Evolutionary conservation across 2,888 invertebrate genomes (phyloP), one percentile per base, ranked within the genome.

Genomic region (Tanytarsus gracilentus): DNA sequence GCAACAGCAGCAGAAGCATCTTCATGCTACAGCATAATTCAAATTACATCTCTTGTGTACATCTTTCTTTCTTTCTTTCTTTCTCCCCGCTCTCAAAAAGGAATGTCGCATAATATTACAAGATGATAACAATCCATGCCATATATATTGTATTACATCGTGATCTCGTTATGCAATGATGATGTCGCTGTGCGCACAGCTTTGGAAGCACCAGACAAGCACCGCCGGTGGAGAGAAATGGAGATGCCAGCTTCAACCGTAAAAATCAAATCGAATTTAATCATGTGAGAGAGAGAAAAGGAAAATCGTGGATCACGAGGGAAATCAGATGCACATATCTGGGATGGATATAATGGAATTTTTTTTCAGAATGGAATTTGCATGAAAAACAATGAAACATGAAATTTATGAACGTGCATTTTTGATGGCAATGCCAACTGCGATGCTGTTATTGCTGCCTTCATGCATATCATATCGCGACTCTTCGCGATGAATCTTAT

Each of bases 241-340:
- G 14, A 44, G 18, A 44, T 21, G 18, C 23, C 11, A 14, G n/a
- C 14, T 7, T n/a, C 33, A 33, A 33, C n/a, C 8, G 23, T 44
- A 44, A 44, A 44, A 44, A 44, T 44, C 40, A 44, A 44, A 44
- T 44, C 40, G 40, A 44, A 44, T 44, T 44, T 44, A 44, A 44
- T 44, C 40, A 44, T 44, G 23, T 21, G 40, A 33, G n/a, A 11
- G 33, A 44, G 23, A 44, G 40, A 44, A 44, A 16, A 44, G 23
- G 40, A 44, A 44, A 44, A 44, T 44, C 40, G 40, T 44, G 23
- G 40, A 44, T 44, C 40, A 44, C 40, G 40, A 44, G 40, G 40
- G 40, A 44, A 44, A 44, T 44, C 40, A 44, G 18, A 44, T 23
- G 23, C 23, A 21, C 40, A 44, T 44, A 44, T 14, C 11, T n/a